phyloP scores from a whole-genome alignment of 1,140 invertebrate species.

The Sarcophaga peregrina region DNA sequence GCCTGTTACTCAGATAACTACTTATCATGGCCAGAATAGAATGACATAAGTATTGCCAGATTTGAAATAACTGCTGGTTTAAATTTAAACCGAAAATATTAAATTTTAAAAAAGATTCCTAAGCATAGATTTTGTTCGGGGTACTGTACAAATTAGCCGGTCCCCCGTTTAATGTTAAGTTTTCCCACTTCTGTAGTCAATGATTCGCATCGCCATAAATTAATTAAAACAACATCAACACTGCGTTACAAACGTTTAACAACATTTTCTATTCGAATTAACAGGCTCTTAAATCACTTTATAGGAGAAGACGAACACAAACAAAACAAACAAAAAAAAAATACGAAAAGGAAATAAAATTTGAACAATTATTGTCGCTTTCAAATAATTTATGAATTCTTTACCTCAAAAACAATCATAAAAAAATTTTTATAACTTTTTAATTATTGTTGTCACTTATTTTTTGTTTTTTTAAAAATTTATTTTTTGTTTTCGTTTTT shows the following conservation, averaged over 20 bases:
- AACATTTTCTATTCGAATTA: background rate
- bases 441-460: background rate
- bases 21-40: too few relatives aligned
- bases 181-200: background rate
- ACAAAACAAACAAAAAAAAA: background rate
- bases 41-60: too few relatives aligned
- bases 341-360: background rate
- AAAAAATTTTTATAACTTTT: slow-evolving; percentile 22
- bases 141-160: too few relatives aligned
- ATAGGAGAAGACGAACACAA: background rate
- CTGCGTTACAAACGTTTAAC: background rate
- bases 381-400: background rate
- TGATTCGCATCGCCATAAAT: slow-evolving; percentile 43
- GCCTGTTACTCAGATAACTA: too few relatives aligned
- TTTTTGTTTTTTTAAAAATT: too few relatives aligned
- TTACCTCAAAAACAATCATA: background rate
- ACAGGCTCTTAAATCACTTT: background rate
- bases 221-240: slow-evolving; percentile 40
- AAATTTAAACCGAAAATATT: too few relatives aligned
- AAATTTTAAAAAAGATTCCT: too few relatives aligned
- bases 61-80: too few relatives aligned
- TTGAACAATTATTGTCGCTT: background rate
- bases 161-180: too few relatives aligned
- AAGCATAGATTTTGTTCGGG: too few relatives aligned
- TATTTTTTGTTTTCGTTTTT: background rate